Conservation (phyloP, 2,888 invertebrate species). For the Cremastobaeus sp. region DNA sequence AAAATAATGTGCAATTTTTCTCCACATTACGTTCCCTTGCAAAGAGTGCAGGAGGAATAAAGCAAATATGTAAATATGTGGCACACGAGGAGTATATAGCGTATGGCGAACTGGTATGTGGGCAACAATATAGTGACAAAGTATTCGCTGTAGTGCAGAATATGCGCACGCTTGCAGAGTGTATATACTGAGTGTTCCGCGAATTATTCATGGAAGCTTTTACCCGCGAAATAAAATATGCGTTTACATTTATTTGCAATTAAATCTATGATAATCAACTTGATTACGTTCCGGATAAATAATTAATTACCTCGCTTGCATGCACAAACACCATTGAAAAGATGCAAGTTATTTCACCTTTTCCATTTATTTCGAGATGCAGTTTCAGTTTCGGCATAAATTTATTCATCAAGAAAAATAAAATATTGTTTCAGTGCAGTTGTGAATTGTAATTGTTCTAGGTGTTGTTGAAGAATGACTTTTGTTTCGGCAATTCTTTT, state of each 20-base stretch:
- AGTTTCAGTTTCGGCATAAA: too few species aligned
- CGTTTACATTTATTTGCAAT: constrained; percentile 18
- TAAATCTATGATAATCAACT: too few species aligned
- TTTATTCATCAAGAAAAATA: too few species aligned
- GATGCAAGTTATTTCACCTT: too few species aligned
- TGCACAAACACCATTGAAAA: too few species aligned
- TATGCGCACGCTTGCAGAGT: constrained; percentile 1
- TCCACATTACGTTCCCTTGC: constrained; percentile 2
- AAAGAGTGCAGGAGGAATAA: constrained; percentile 2
- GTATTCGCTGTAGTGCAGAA: constrained; percentile 21
- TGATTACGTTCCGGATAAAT: too few species aligned
- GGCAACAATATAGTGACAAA: constrained; percentile 22
- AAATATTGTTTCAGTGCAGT: too few species aligned
- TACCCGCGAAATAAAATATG: constrained; percentile 27
- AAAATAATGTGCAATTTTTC: constrained; percentile 42
- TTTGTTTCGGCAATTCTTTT: too few species aligned
- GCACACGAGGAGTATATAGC: constrained; percentile 9
- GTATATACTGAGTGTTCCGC: constrained; percentile 2
- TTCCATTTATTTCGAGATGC: too few species aligned
- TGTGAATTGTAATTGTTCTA: too few species aligned
- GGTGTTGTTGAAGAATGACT: too few species aligned
- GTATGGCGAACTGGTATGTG: constrained; percentile 13
- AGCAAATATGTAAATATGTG: constrained; percentile 37
- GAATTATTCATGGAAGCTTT: constrained; percentile 37
- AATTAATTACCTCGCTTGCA: too few species aligned